phyloP scores from a whole-genome alignment of 2,113 vertebrate species.

The Vulpes vulpes region DNA sequence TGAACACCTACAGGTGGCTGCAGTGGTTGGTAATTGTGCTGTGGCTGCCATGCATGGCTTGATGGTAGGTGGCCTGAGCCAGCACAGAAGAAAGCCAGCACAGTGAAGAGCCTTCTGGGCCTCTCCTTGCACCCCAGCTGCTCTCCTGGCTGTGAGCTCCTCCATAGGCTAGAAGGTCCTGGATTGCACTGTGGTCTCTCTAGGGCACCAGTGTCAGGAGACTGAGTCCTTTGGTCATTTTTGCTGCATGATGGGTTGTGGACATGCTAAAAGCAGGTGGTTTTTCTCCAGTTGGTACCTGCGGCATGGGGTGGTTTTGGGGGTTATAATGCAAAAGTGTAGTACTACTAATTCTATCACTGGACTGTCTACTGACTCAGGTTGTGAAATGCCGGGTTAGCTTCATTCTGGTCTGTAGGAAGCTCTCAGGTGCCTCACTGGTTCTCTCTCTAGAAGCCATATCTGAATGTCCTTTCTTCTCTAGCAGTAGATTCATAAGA shows the following conservation, averaged over 20 bases:
- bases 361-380: fast-evolving
- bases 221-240: not conserved
- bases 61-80: not conserved
- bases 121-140: not conserved
- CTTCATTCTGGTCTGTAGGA: not conserved
- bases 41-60: not conserved
- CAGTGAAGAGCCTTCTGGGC: not conserved
- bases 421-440: not conserved
- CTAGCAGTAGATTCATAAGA: not conserved
- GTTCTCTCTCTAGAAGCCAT: not conserved
- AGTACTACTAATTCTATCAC: no score
- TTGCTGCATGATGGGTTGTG: fast-evolving
- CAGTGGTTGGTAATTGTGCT: not conserved
- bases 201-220: not conserved
- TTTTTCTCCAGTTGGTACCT: not conserved
- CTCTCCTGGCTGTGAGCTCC: not conserved
- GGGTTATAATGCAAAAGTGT: not conserved
- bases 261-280: not conserved
- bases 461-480: not conserved
- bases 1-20: not conserved
- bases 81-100: not conserved
- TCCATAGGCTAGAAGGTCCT: not conserved
- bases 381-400: not conserved
- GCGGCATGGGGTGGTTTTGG: not conserved
- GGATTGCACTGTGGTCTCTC: not conserved